These are phyloP conservation scores for Calameuta idolon DNA, from an alignment of 2,888 invertebrate genomes.

Conservation along the genomic window DNA sequence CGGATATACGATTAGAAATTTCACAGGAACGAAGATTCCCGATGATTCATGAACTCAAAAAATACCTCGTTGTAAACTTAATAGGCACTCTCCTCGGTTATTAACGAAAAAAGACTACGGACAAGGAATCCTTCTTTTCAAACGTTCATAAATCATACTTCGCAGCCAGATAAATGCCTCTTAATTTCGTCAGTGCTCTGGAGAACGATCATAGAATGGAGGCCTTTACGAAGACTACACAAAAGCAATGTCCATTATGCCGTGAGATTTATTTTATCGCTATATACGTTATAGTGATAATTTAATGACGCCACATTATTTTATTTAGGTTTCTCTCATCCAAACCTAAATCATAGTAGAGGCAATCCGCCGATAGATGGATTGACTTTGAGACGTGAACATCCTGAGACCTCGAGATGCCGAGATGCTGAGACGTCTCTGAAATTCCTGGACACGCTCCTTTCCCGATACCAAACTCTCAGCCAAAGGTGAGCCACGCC, in stretches of 20 bases:
- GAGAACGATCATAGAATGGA: slow-evolving; percentile 9
- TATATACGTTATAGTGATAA: neutral
- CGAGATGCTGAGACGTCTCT: neutral
- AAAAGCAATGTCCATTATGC: neutral
- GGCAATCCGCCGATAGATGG: neutral
- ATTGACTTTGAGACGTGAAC: neutral
- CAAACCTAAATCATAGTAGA: neutral
- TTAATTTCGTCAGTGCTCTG: slow-evolving; percentile 23
- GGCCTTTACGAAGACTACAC: neutral
- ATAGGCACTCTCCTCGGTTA: neutral
- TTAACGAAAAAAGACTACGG: neutral
- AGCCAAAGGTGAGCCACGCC: neutral
- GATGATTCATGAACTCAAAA: neutral
- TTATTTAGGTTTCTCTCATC: neutral
- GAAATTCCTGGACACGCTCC: slow-evolving; percentile 2
- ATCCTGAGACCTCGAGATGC: neutral
- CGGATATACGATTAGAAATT: neutral
- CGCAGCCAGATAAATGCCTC: slow-evolving; percentile 25
- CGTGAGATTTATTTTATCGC: neutral
- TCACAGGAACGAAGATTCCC: neutral
- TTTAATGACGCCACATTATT: neutral
- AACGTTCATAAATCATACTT: slow-evolving; percentile 24
- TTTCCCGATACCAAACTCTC: neutral
- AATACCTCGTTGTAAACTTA: neutral
- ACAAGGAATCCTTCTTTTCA: slow-evolving; percentile 14